phyloP scores from a whole-genome alignment of 37 sponge, comb jelly and placozoan genomes.

The Theonella swinhoei region DNA sequence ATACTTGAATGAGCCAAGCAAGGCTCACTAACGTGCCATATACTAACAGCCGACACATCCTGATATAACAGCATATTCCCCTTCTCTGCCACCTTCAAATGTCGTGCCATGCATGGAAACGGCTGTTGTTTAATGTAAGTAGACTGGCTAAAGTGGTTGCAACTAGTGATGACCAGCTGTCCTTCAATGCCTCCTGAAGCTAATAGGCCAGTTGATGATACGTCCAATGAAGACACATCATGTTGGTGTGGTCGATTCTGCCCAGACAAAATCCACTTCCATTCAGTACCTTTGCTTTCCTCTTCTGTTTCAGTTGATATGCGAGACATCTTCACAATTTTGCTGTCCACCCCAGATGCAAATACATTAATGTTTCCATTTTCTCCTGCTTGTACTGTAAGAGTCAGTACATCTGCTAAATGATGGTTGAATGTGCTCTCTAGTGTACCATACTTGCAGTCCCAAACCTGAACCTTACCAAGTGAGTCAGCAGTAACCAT shows the following conservation, averaged over 20 bases:
- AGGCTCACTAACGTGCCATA: no score
- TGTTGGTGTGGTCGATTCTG: slow-evolving; percentile 69
- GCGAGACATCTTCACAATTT: slow-evolving; percentile 56
- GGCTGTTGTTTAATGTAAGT: slow-evolving; percentile 18
- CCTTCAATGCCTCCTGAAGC: slow-evolving; percentile 84
- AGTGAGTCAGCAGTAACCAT: slow-evolving; percentile 71
- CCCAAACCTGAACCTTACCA: slow-evolving; percentile 75
- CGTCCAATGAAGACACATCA: slow-evolving; percentile 65
- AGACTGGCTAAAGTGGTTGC: slow-evolving; percentile 7
- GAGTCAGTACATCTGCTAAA: slow-evolving; percentile 68
- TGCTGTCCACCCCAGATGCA: slow-evolving; percentile 77
- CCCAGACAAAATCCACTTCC: slow-evolving; percentile 57
- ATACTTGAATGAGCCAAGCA: no score
- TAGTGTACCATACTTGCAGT: slow-evolving; percentile 68
- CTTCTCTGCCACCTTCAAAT: slow-evolving; percentile 27
- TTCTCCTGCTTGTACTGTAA: slow-evolving; percentile 50
- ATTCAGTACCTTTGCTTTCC: slow-evolving; percentile 12
- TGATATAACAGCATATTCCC: slow-evolving; percentile 42
- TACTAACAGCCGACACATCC: no score
- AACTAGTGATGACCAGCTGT: slow-evolving; percentile 27
- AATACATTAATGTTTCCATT: slow-evolving; percentile 60
- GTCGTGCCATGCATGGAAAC: slow-evolving; percentile 24
- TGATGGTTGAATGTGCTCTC: slow-evolving; percentile 53
- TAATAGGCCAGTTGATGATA: slow-evolving; percentile 36
- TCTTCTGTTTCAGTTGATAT: no score